Percentiles rank a stretch among this genome's conserved stretches.
Conservation (phyloP, 2,797 vertebrate genomes). For the Pangasius larnaudii region DNA sequence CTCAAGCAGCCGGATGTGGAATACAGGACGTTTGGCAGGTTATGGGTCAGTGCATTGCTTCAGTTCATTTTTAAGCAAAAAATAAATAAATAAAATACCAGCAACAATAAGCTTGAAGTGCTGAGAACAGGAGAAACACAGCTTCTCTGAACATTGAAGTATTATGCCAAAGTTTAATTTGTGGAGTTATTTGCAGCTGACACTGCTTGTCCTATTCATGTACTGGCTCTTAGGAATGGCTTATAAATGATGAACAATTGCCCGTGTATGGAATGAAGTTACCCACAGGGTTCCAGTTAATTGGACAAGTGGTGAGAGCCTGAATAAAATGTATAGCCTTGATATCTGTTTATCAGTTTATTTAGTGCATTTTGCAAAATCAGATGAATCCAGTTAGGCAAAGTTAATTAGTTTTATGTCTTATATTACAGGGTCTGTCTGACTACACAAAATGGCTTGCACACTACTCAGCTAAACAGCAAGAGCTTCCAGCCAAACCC, state of each 20-base stretch:
- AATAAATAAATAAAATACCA: background rate
- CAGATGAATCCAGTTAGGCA: background rate
- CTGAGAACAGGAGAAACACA: background rate
- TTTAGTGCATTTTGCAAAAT: background rate
- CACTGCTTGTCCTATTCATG: constrained; percentile 1
- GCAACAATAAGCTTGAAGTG: background rate
- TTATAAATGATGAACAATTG: constrained; percentile 75
- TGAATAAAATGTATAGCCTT: background rate
- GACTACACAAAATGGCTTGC: constrained; percentile 86
- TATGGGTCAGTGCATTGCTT: constrained; percentile 74
- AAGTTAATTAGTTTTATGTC: background rate
- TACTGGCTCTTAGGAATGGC: constrained; percentile 75
- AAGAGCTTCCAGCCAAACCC: constrained; percentile 66
- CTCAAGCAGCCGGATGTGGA: constrained; percentile 61
- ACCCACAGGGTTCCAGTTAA: constrained; percentile 84
- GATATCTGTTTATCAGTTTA: background rate
- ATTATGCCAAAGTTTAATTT: background rate
- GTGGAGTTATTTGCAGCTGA: background rate
- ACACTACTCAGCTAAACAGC: constrained; percentile 78
- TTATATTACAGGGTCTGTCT: constrained; percentile 72
- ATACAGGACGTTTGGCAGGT: constrained; percentile 73
- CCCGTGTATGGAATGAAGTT: constrained; percentile 86
- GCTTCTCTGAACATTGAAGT: background rate
- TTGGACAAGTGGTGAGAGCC: constrained; percentile 84
- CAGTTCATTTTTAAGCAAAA: background rate